Percentiles rank a stretch among this genome's conserved stretches.
Conservation (phyloP, 2,113 vertebrate genomes). For the Phoxinus phoxinus region DNA sequence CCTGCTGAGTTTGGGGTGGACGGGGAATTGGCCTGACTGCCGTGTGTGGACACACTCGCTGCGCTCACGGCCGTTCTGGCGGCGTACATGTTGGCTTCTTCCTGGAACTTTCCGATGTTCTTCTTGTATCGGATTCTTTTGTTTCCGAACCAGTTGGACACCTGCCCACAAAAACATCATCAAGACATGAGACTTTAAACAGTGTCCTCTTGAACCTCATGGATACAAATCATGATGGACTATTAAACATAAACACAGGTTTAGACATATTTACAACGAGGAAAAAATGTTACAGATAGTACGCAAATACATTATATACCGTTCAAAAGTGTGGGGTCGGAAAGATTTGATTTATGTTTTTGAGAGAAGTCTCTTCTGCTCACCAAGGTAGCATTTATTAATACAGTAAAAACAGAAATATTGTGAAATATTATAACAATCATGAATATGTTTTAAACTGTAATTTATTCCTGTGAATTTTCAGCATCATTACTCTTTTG, state of each 20-base stretch:
- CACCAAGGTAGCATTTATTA: not conserved
- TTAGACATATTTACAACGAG: not conserved
- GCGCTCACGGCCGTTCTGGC: slow-evolving; percentile 98
- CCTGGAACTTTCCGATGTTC: slow-evolving; percentile 99
- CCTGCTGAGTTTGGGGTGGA: slow-evolving; percentile 99
- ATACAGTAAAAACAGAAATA: not conserved
- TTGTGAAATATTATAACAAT: not conserved
- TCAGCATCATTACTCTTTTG: not conserved
- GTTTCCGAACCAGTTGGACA: slow-evolving; percentile 99
- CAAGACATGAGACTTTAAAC: slow-evolving; percentile 16
- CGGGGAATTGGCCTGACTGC: slow-evolving; percentile 99
- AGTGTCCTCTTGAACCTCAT: not conserved
- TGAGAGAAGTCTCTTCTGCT: not conserved
- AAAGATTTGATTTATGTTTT: too few species aligned
- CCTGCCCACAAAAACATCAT: slow-evolving; percentile 73
- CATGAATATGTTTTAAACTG: not conserved
- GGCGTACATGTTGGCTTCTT: slow-evolving; percentile 99
- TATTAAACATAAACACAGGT: not conserved
- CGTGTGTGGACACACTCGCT: slow-evolving; percentile 96
- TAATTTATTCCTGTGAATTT: not conserved
- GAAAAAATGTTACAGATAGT: not conserved
- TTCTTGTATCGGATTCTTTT: slow-evolving; percentile 99
- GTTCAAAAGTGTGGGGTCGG: not conserved
- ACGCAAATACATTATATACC: not conserved
- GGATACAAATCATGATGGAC: not conserved